Evolutionary conservation across 2,888 invertebrate genomes (phyloP).

Genomic region (Sepiola atlantica): DNA sequence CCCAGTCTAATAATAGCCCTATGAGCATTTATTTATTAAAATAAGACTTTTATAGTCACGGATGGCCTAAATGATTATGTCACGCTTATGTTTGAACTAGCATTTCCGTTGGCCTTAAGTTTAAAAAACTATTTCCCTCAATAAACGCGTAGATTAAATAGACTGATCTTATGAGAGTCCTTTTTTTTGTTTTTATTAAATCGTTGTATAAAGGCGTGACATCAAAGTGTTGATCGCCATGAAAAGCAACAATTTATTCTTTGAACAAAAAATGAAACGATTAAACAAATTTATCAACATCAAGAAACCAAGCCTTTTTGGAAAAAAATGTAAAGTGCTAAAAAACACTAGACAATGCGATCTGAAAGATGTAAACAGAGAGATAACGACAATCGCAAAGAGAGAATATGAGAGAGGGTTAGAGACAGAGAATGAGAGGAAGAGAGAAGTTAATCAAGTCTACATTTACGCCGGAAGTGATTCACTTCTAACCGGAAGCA

Average conservation of each 20-base stretch:
- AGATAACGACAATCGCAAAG: too few species aligned
- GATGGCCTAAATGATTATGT: too few species aligned
- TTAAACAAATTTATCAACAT: neutral
- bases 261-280: neutral
- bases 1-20: too few species aligned
- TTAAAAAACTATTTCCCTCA: too few species aligned
- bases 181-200: too few species aligned
- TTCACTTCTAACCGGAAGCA: constrained; percentile 43
- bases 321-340: neutral
- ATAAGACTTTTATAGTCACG: too few species aligned
- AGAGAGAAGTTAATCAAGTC: neutral
- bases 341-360: neutral
- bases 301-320: neutral
- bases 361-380: neutral
- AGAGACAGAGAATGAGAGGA: neutral
- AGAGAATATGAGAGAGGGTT: neutral
- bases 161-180: too few species aligned
- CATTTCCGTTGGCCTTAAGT: too few species aligned
- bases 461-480: constrained; percentile 45
- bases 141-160: too few species aligned
- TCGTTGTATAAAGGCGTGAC: neutral
- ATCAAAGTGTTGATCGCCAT: neutral
- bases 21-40: too few species aligned
- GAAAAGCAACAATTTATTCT: constrained; percentile 2
- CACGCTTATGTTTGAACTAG: too few species aligned